Conservation (phyloP, 2,888 invertebrate species). For the Erebia ligea region DNA sequence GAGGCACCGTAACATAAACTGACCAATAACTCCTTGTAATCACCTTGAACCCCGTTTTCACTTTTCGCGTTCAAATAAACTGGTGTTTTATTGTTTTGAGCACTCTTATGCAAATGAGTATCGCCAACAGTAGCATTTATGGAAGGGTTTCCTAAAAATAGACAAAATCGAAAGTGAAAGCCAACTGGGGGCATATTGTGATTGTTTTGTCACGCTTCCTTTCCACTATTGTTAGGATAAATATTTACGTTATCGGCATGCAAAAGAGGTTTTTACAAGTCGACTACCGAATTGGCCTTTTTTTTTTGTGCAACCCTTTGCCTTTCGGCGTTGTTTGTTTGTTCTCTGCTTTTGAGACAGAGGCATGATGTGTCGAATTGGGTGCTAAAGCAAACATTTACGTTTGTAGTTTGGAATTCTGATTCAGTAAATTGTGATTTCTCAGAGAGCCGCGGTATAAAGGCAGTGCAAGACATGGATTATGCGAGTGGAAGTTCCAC, state of each 20-base stretch:
- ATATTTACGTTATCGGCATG: conserved; percentile 79
- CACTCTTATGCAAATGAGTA: conserved; percentile 78
- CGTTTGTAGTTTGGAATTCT: background rate
- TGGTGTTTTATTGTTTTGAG: conserved; percentile 67
- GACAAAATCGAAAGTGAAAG: conserved; percentile 78
- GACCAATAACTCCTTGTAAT: conserved; percentile 53
- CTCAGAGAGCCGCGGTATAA: no score
- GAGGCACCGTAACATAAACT: conserved; percentile 70
- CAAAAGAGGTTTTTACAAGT: conserved; percentile 77
- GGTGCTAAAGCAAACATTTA: conserved; percentile 47
- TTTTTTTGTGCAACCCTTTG: conserved; percentile 77
- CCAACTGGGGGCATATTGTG: conserved; percentile 75
- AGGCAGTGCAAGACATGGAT: conserved; percentile 31
- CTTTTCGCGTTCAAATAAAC: conserved; percentile 77
- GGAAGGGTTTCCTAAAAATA: conserved; percentile 73
- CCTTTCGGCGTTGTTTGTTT: conserved; percentile 62
- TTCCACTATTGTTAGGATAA: conserved; percentile 67
- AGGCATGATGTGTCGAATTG: conserved; percentile 55
- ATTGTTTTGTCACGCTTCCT: conserved; percentile 67
- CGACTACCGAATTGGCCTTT: conserved; percentile 75
- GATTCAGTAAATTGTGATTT: background rate
- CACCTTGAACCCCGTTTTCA: conserved; percentile 77
- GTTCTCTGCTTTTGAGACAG: conserved; percentile 56
- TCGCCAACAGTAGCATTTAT: conserved; percentile 72
- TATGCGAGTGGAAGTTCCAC: background rate